Evolutionary conservation across 2,888 invertebrate genomes (phyloP), one percentile per base, ranked within the genome.

Genomic region (Amblyjoppa proteus): DNA sequence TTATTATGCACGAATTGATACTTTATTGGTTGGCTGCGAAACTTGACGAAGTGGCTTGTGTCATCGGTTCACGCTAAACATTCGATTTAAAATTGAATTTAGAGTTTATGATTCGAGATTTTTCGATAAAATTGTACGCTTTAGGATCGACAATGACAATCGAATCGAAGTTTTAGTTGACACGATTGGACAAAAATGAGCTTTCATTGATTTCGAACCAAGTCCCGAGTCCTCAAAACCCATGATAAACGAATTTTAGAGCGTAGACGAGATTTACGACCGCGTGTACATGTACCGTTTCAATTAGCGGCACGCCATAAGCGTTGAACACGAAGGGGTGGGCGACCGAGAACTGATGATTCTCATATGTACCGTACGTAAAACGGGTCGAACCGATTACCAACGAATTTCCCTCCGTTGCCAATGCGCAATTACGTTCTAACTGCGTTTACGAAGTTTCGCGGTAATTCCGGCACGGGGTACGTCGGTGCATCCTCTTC

Each of bases 401-500:
- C 69, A 25, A 49, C 69, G 49, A 75, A 81, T 75, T 75, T 69
- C 75, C 75, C 69, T 38, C 41, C 25, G 61, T 34, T 49, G 69
- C 75, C 75, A 64, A 81, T 70, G 75, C 69, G 75, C 61, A 81
- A 75, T 81, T 81, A 81, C 58, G 28, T 51, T n/a, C 34, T 70
- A 70, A 75, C 58, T 56, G 34, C 56, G 75, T 81, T 34, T 61
- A 25, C 34, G 75, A 34, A 76, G 69, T 49, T 38, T 69, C 11
- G 69, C 25, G 51, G 1, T 58, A 61, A 31, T 70, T 58, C n/a
- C 34, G 20, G 58, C 28, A 49, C 45, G 45, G 45, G 45, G 45
- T 58, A 11, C 28, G 28, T 28, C 58, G 13, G 58, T 9, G 58
- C 25, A 11, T 28, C 28, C 28, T 58, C 58, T 58, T 58, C 58